Evolutionary conservation across 1,140 invertebrate genomes (phyloP), one percentile per base, ranked within the genome.

Genomic region (Mesaphorura yosii): DNA sequence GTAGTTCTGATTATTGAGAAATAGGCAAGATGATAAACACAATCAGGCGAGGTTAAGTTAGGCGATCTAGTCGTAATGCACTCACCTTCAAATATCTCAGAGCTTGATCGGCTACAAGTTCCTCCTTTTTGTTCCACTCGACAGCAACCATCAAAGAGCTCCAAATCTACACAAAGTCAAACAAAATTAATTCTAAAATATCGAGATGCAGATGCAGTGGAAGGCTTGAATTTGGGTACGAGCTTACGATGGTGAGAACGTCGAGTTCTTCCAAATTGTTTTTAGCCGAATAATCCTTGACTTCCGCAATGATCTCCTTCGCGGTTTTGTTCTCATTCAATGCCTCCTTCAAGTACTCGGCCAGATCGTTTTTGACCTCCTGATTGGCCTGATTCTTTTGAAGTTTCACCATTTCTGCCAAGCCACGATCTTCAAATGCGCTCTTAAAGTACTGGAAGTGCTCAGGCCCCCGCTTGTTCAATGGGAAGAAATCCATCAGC

Each of bases 91-190:
- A 72, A 72, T 94, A 87, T 69, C 90, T 89, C 19, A 93, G 75
- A 39, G 89, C 88, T 72, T 94, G 91, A 67, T 94, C 90, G 57
- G 89, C 88, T 54, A 95, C 80, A 53, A 97, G 72, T 70, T 96
- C 91, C 73, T 95, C 91, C 70, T 95, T 95, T 72, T 96, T 97
- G 71, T 94, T 96, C 91, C 91, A 96, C 73, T 97, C 91, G 38
- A 88, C 86, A 62, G 86, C 81, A 49, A 80, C 79, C 91, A 97
- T 96, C 60, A 96, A 81, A 55, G 85, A 88, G 60, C 79, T 81
- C 91, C 91, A 97, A 65, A 94, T 81, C 75, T 76, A 54, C 14
- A 59, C 51, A 48, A 46, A 55, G 41, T 51, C 7, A 55, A 57
- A 17, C 17, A 15, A 3, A 51, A 29, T 3, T n/a, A 53, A 31